Evolutionary conservation across 2,113 vertebrate genomes (phyloP).

Genomic region (Phycodurus eques): DNA sequence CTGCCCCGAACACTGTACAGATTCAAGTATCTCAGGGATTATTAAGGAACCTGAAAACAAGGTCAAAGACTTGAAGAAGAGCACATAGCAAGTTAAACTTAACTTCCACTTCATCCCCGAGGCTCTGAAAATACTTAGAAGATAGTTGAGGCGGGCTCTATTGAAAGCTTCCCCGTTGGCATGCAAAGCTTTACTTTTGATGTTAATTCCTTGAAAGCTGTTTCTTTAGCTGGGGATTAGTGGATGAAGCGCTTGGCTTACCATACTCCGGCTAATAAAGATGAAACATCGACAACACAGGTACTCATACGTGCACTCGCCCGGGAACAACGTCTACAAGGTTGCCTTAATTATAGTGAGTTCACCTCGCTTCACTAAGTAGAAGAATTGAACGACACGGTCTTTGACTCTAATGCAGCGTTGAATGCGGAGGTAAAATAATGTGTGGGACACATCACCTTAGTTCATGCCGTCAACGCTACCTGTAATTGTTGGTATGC

Average conservation of each 20-base stretch:
- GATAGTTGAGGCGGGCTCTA: constrained; percentile 73
- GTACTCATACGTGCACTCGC: constrained; percentile 68
- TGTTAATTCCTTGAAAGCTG: constrained; percentile 82
- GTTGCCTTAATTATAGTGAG: constrained; percentile 74
- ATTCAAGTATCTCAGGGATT: constrained; percentile 69
- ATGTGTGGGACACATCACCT: constrained; percentile 54
- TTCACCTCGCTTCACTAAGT: constrained; percentile 61
- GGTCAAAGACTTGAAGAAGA: constrained; percentile 75
- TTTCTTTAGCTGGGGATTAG: constrained; percentile 82
- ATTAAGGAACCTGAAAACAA: constrained; percentile 74
- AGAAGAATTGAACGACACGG: constrained; percentile 63
- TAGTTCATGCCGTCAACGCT: constrained; percentile 48
- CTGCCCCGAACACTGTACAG: constrained; percentile 35
- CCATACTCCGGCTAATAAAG: constrained; percentile 78
- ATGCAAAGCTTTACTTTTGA: constrained; percentile 78
- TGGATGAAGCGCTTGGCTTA: constrained; percentile 76
- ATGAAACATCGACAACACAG: constrained; percentile 79
- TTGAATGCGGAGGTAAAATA: constrained; percentile 61
- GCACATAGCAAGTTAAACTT: constrained; percentile 76
- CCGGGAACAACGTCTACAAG: constrained; percentile 64
- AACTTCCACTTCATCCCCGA: constrained; percentile 76
- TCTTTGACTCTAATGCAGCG: constrained; percentile 49
- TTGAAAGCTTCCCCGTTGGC: constrained; percentile 76
- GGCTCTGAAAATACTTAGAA: constrained; percentile 75
- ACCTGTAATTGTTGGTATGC: constrained; percentile 40